Evolutionary conservation across 1,140 invertebrate genomes (phyloP), one percentile per base, ranked within the genome.

Genomic region (Diuraphis noxia): DNA sequence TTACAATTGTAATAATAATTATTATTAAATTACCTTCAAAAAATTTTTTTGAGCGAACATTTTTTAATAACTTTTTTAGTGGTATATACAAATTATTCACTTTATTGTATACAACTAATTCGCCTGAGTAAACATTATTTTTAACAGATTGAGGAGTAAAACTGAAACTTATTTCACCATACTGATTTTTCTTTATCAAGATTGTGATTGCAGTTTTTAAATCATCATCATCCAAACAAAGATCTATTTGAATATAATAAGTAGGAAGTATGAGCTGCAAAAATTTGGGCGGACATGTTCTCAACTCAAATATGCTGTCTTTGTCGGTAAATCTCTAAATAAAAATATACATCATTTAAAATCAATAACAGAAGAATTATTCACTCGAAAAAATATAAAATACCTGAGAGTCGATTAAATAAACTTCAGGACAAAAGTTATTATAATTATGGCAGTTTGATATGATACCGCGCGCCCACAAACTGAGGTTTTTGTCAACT

Each of bases 381-480:
- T 36, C 23, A 87, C 10, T 38, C 1, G 38, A 52, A 5, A 56
- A 36, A 7, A 9, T 30, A 88, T n/a, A 30, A 6, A n/a, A 23
- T 88, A 88, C 87, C 87, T 88, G 87, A n/a, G 13, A 72, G 52
- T 88, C 87, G 17, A 88, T 88, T 41, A 88, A 88, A 77, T 88
- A 88, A 72, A 88, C n/a, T 77, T 88, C 38, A 9, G 56, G 56
- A 6, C 2, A 17, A 6, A 7, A 38, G 9, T 30, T 19, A 9
- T 40, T 13, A 19, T 13, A 10, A 13, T 8, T 1, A 38, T 36
- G 2, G 17, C 4, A 40, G 25, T 72, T 88, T 72, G 87, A 72
- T 41, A 88, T 88, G n/a, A 88, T 88, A n/a, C 87, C 63, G 2
- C 87, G 87, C 0, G 30, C 40, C 87, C 87, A 88, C 19, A 86